These are phyloP conservation scores for Telmatherina bonti DNA, from an alignment of 2,797 vertebrate species.

Conservation along the genomic window DNA sequence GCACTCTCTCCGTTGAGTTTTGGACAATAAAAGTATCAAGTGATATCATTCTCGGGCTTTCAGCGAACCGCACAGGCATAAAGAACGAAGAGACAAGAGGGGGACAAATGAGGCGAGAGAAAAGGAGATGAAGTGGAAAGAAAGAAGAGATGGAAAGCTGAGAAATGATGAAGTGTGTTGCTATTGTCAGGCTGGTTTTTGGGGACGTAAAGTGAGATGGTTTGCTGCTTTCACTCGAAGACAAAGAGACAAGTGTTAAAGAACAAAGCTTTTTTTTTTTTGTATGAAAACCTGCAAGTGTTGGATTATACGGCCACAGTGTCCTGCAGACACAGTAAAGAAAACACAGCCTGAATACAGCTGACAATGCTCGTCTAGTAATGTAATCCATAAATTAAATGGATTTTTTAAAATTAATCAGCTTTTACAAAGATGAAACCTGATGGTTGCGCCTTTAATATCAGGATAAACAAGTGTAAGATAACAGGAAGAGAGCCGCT, in stretches of 20 bases:
- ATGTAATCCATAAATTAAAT: conserved; percentile 8
- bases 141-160: conserved; percentile 35
- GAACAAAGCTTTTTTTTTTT: conserved; percentile 7
- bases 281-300: conserved; percentile 21
- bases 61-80: conserved; percentile 51
- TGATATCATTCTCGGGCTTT: conserved; percentile 44
- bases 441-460: not conserved
- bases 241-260: conserved; percentile 53
- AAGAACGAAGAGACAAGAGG: conserved; percentile 24
- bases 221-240: conserved; percentile 29
- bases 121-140: not conserved
- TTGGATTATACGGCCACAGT: conserved; percentile 9
- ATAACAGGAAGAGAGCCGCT: conserved; percentile 69
- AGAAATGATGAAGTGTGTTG: conserved; percentile 46
- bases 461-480: conserved; percentile 49
- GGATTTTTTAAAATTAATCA: not conserved
- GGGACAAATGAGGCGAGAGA: conserved; percentile 42
- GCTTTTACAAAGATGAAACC: not conserved
- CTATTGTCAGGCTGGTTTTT: conserved; percentile 52
- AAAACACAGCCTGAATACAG: conserved; percentile 13
- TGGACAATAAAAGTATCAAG: conserved; percentile 60
- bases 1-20: conserved; percentile 32
- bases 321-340: conserved; percentile 24
- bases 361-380: conserved; percentile 12
- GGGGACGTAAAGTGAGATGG: conserved; percentile 49